Percentiles rank a stretch among this genome's conserved stretches.
These are phyloP conservation scores for Threskiornis aethiopicus DNA, from an alignment of 2,797 vertebrate species.

Conservation along the genomic window DNA sequence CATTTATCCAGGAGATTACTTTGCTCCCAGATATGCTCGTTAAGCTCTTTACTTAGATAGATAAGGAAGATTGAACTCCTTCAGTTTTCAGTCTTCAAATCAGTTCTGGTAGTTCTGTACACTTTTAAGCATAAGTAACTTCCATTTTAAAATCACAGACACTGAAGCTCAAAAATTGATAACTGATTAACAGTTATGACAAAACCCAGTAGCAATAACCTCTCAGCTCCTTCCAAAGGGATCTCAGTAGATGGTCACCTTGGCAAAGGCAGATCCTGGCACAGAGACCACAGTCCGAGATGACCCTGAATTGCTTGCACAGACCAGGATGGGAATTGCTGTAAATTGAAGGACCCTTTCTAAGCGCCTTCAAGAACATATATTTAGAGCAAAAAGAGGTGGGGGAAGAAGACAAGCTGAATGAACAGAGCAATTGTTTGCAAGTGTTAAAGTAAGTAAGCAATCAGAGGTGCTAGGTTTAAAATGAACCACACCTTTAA, in stretches of 20 bases:
- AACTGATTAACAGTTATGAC: not conserved
- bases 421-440: not conserved
- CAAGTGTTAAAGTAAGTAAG: not conserved
- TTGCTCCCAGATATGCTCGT: not conserved
- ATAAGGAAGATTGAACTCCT: not conserved
- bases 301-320: not conserved
- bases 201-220: not conserved
- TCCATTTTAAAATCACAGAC: not conserved
- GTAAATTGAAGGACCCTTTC: rapidly evolving
- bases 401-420: not conserved
- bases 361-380: not conserved
- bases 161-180: not conserved
- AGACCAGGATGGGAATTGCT: not conserved
- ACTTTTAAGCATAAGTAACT: not conserved
- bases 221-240: not conserved
- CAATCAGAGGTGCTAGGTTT: not conserved
- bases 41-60: not conserved
- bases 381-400: rapidly evolving
- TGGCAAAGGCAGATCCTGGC: not conserved
- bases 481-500: slow-evolving; percentile 30
- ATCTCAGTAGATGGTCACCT: not conserved
- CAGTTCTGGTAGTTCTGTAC: not conserved
- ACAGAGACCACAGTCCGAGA: not conserved
- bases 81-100: not conserved
- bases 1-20: not conserved